Conservation (phyloP, 2,797 vertebrate species). For the Psittacula echo region DNA sequence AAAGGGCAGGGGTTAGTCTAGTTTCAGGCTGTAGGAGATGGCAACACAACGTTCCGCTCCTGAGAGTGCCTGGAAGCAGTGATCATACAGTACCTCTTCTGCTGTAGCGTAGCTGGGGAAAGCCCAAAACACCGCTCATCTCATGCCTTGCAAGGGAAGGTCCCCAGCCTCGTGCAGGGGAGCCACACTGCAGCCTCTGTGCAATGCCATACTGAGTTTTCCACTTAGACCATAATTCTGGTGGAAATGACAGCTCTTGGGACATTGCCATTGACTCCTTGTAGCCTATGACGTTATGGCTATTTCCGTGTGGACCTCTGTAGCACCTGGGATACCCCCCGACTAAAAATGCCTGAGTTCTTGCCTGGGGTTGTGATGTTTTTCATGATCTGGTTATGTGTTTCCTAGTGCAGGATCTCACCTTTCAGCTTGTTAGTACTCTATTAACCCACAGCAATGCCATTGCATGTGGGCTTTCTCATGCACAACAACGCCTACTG, state of each 20-base stretch:
- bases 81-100: background rate
- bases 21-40: background rate
- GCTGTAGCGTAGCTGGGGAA: background rate
- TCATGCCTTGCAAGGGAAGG: accelerated
- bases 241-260: background rate
- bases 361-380: background rate
- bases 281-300: accelerated
- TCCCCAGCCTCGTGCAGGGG: background rate
- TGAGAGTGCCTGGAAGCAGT: background rate
- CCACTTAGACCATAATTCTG: background rate
- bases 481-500: background rate
- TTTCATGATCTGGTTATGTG: background rate
- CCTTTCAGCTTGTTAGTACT: background rate
- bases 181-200: accelerated
- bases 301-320: background rate
- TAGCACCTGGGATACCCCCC: background rate
- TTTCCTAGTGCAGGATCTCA: background rate
- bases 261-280: background rate
- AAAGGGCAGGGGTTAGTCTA: background rate
- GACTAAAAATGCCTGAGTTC: background rate
- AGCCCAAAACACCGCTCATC: background rate
- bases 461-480: background rate
- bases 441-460: background rate
- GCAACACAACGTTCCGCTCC: background rate
- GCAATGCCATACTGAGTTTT: background rate